phyloP scores from a whole-genome alignment of 2,113 vertebrate species.

The Leptocoma aspasia region DNA sequence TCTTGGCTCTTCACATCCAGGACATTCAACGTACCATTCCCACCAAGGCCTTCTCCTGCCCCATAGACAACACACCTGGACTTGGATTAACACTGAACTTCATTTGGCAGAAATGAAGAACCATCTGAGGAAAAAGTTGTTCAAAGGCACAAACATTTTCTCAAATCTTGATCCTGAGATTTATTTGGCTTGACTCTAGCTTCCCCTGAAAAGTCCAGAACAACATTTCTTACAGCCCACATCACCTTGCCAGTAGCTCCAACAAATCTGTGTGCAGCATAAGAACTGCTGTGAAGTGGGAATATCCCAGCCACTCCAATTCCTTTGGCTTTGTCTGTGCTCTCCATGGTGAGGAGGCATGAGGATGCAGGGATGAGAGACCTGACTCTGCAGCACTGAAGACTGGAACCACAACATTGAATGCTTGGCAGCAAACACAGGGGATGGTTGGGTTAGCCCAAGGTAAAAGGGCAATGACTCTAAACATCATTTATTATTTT shows the following conservation, averaged over 20 bases:
- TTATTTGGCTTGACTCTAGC: background rate
- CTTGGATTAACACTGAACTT: background rate
- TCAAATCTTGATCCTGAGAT: background rate
- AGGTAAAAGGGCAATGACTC: background rate
- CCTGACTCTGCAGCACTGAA: background rate
- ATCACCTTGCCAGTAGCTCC: background rate
- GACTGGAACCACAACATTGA: background rate
- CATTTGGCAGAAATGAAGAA: background rate
- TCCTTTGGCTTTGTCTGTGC: background rate
- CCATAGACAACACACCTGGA: background rate
- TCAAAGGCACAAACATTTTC: background rate
- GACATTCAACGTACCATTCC: background rate
- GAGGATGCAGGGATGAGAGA: background rate
- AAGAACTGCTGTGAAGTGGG: background rate
- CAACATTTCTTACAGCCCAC: background rate
- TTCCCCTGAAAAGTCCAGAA: background rate
- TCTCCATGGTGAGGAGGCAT: background rate
- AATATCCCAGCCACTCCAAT: background rate
- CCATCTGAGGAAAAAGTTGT: background rate
- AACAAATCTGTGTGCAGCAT: background rate
- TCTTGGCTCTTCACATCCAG: background rate
- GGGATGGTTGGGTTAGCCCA: background rate
- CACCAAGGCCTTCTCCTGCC: background rate
- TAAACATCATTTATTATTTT: background rate
- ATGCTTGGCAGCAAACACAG: background rate